Evolutionary conservation across 2,888 invertebrate species (phyloP), one percentile per base, ranked within the genome.

Genomic region (Steinernema scapterisci): DNA sequence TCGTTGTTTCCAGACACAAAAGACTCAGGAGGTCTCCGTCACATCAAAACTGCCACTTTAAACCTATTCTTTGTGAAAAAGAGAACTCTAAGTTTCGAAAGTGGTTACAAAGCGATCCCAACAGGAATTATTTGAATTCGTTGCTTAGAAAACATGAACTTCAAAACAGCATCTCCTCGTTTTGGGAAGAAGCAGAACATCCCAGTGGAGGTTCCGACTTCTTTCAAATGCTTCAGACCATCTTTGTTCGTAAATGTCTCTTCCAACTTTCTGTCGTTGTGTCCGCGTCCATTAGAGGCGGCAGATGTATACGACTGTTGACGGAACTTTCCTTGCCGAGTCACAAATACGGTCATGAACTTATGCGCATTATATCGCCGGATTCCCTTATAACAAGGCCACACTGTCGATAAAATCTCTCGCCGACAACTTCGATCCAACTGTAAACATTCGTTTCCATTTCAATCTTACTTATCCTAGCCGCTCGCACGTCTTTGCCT

Each of bases 311-410:
- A 63, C 27, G 16, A 31, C 16, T 31, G 63, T 6, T 13, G 25
- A 27, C 63, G 63, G 16, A 63, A 63, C 63, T 63, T 31, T 54
- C 54, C 38, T 63, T n/a, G 5, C 25, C 21, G 63, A 63, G 63
- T 63, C 63, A 27, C 63, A 63, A 63, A 63, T 63, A 63, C 63
- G 63, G 63, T 63, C 63, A 63, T 63, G 63, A 63, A 63, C 63
- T 25, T 31, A 63, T 54, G 54, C 31, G 63, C 63, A 63, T 31
- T 13, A 63, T 31, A 19, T 63, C 63, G 63, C 63, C 63, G 63
- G 63, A 63, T 63, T 63, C 63, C 13, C 27, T 63, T 6, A 63
- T 31, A 63, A 63, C 63, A 63, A 63, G 63, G 63, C 27, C 63
- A 63, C 63, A 63, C 23, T 27, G 25, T 11, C 27, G 63, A 63